phyloP scores from a whole-genome alignment of 2,888 invertebrate genomes.

The Trichogramma evanescens region DNA sequence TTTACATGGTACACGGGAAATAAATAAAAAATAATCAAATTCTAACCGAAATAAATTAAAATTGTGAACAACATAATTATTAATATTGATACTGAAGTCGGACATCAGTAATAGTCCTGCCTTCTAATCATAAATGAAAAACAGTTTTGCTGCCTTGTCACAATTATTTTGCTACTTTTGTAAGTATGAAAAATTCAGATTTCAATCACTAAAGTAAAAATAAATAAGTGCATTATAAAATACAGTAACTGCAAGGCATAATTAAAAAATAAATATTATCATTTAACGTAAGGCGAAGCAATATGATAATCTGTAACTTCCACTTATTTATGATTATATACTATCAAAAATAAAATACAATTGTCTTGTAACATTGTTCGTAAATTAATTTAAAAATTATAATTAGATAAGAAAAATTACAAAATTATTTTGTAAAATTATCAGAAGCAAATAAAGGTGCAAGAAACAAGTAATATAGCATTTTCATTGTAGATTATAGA shows the following conservation, averaged over 20 bases:
- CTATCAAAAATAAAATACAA: no score
- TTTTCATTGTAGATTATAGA: slow-evolving; percentile 43
- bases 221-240: slow-evolving; percentile 22
- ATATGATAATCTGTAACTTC: slow-evolving; percentile 9
- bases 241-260: slow-evolving; percentile 10
- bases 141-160: slow-evolving; percentile 40
- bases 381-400: slow-evolving; percentile 13
- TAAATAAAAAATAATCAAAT: slow-evolving; percentile 5
- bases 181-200: slow-evolving; percentile 27
- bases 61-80: no score
- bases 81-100: not conserved
- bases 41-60: slow-evolving; percentile 1
- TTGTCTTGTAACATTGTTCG: not conserved
- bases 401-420: slow-evolving; percentile 5
- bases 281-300: not conserved
- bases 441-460: slow-evolving; percentile 8
- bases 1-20: slow-evolving; percentile 12
- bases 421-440: slow-evolving; percentile 15
- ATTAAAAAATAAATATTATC: slow-evolving; percentile 1
- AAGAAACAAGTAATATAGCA: slow-evolving; percentile 19
- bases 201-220: slow-evolving; percentile 6
- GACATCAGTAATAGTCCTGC: slow-evolving; percentile 10
- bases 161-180: slow-evolving; percentile 47
- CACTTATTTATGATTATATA: not conserved
- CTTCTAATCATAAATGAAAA: slow-evolving; percentile 23